Evolutionary conservation across 1,140 invertebrate genomes (phyloP).

Genomic region (Galleria mellonella): DNA sequence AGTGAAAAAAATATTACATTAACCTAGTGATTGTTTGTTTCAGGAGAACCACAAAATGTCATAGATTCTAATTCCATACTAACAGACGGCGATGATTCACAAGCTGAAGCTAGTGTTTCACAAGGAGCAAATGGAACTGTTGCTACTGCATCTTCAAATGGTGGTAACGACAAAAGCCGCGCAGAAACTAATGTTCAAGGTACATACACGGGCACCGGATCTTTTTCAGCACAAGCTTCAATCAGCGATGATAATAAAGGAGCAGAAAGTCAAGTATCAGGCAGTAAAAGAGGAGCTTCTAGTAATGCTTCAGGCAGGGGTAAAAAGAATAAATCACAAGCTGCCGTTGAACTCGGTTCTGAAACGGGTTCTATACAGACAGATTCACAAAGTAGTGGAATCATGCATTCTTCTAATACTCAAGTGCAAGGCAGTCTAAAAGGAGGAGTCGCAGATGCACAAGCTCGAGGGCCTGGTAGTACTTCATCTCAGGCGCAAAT

Average conservation of each 20-base stretch:
- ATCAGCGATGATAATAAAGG: slow-evolving; percentile 83
- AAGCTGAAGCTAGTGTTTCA: slow-evolving; percentile 82
- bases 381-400: slow-evolving; percentile 83
- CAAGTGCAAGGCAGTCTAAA: slow-evolving; percentile 85
- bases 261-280: slow-evolving; percentile 81
- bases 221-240: slow-evolving; percentile 88
- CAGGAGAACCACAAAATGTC: slow-evolving; percentile 52
- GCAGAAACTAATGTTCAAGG: slow-evolving; percentile 88
- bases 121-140: slow-evolving; percentile 81
- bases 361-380: slow-evolving; percentile 83
- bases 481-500: slow-evolving; percentile 91
- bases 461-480: slow-evolving; percentile 86
- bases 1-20: no score
- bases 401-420: slow-evolving; percentile 83
- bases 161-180: slow-evolving; percentile 80
- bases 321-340: slow-evolving; percentile 83
- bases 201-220: slow-evolving; percentile 82
- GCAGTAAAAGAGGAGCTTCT: slow-evolving; percentile 82
- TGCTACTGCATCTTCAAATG: slow-evolving; percentile 83
- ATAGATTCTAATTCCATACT: slow-evolving; percentile 42
- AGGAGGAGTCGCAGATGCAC: slow-evolving; percentile 88
- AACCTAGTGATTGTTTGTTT: slow-evolving; percentile 10
- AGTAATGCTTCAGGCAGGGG: slow-evolving; percentile 84
- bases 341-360: slow-evolving; percentile 82
- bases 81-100: slow-evolving; percentile 78